These are phyloP conservation scores for Climacteris rufus DNA, from an alignment of 2,113 vertebrate genomes.

Conservation along the genomic window DNA sequence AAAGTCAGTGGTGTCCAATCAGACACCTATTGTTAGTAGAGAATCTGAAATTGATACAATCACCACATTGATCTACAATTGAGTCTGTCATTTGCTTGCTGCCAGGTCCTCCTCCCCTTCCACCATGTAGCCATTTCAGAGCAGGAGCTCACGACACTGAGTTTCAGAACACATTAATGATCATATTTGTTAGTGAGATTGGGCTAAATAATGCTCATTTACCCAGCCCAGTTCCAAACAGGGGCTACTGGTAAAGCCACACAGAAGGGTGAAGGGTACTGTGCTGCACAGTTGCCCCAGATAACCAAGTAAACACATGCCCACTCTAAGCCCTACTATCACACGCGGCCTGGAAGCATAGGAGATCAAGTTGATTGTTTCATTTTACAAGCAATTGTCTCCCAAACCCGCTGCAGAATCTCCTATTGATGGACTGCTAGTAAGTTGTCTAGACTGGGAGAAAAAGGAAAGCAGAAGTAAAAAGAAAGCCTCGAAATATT, in stretches of 20 bases:
- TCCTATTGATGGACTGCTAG: background rate
- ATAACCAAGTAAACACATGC: background rate
- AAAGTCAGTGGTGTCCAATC: conserved; percentile 77
- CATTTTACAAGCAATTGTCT: background rate
- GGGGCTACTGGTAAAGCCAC: background rate
- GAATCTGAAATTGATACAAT: conserved; percentile 82
- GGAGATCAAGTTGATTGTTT: conserved; percentile 16
- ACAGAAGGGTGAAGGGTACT: background rate
- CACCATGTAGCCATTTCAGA: background rate
- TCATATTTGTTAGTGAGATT: background rate
- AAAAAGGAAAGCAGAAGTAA: background rate
- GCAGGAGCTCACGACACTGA: background rate
- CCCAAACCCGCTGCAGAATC: background rate
- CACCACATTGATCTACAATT: conserved; percentile 75
- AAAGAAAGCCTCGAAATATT: background rate
- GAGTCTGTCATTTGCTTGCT: conserved; percentile 64
- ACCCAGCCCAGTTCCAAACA: background rate
- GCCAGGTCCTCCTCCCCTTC: background rate
- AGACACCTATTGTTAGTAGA: conserved; percentile 78
- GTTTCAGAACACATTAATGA: conserved; percentile 25
- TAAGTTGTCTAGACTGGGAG: background rate
- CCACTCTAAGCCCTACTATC: background rate
- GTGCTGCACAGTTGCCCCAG: background rate
- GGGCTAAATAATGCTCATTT: background rate
- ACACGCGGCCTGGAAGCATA: background rate